Evolutionary conservation across 2,797 vertebrate genomes (phyloP).

Genomic region (Eurystomus glaucurus): DNA sequence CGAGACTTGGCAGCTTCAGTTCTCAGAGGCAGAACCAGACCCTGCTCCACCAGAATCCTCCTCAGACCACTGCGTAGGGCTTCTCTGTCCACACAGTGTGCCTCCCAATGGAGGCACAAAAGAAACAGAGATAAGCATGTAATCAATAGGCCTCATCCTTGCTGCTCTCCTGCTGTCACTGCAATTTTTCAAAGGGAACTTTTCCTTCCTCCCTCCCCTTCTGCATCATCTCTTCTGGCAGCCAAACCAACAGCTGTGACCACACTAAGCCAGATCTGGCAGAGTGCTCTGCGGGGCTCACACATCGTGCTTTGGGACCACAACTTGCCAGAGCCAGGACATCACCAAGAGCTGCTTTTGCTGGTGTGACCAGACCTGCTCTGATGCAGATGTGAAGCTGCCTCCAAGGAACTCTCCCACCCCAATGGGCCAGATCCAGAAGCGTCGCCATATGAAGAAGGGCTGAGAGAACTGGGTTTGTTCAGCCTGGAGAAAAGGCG

Average conservation of each 20-base stretch:
- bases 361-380: not conserved
- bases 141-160: constrained; percentile 53
- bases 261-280: not conserved
- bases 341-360: not conserved
- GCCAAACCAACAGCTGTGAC: not conserved
- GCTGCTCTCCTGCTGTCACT: constrained; percentile 6
- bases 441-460: fast-evolving
- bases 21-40: not conserved
- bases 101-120: not conserved
- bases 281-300: fast-evolving
- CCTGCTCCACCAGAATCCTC: not conserved
- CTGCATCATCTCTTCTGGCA: not conserved
- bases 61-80: not conserved
- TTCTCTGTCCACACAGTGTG: not conserved
- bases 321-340: not conserved
- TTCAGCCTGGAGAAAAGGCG: not conserved
- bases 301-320: not conserved
- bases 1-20: not conserved
- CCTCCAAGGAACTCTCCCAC: not conserved
- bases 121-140: not conserved
- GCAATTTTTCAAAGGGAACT: constrained; percentile 52
- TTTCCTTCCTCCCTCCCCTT: constrained; percentile 18
- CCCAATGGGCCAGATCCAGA: not conserved
- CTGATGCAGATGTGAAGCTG: not conserved
- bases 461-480: not conserved